phyloP scores from a whole-genome alignment of 2,797 vertebrate species.

The Uromys caudimaculatus region DNA sequence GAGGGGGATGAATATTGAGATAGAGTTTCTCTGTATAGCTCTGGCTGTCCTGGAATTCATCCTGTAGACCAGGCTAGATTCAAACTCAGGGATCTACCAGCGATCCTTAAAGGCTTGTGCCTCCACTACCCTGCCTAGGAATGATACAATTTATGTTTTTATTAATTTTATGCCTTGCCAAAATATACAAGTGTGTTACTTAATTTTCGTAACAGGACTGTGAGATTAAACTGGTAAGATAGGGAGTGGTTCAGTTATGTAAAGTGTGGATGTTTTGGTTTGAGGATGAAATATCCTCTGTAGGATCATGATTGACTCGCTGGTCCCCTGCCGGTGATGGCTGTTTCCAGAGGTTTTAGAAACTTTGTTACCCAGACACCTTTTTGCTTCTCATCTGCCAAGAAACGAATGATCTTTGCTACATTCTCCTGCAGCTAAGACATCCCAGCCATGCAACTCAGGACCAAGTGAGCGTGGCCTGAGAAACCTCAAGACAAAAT shows the following conservation, averaged over 20 bases:
- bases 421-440: background rate
- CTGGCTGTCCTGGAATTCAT: background rate
- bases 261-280: background rate
- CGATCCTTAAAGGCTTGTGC: background rate
- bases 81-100: background rate
- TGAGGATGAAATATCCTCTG: background rate
- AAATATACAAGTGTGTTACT: background rate
- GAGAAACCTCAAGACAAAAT: background rate
- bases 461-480: background rate
- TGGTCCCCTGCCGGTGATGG: background rate
- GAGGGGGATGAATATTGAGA: background rate
- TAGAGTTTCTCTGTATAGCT: background rate
- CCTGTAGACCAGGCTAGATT: background rate
- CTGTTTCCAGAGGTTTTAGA: background rate
- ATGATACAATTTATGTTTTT: background rate
- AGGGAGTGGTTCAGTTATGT: background rate
- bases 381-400: background rate
- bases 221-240: background rate
- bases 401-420: background rate
- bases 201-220: background rate
- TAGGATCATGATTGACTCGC: background rate
- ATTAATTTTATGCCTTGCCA: constrained; percentile 32
- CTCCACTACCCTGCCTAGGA: background rate
- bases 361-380: background rate
- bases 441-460: background rate